These are phyloP conservation scores for Typhlomys cinereus DNA, from an alignment of 2,113 vertebrate genomes.

Conservation along the genomic window DNA sequence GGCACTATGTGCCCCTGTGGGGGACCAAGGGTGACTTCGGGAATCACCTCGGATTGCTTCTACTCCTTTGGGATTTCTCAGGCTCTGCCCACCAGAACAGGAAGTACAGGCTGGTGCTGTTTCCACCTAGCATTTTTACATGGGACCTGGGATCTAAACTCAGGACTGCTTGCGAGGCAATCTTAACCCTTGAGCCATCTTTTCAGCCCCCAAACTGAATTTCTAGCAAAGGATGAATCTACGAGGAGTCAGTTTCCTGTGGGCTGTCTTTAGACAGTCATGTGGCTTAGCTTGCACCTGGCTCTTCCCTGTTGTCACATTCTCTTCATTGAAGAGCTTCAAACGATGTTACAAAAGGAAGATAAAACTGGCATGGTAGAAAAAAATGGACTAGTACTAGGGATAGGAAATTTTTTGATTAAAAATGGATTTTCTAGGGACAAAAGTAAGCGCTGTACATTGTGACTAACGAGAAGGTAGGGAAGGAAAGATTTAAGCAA, in stretches of 20 bases:
- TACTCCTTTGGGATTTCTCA: too few relatives aligned
- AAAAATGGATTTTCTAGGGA: slow-evolving; percentile 36
- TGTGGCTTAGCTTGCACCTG: slow-evolving; percentile 23
- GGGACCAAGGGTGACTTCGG: too few relatives aligned
- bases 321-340: slow-evolving; percentile 25
- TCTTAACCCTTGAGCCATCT: too few relatives aligned
- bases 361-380: slow-evolving; percentile 24
- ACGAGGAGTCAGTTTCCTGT: neutral
- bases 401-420: neutral
- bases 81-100: too few relatives aligned
- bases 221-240: slow-evolving; percentile 44
- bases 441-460: neutral
- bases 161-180: too few relatives aligned
- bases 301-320: slow-evolving; percentile 31
- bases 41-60: too few relatives aligned
- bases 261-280: slow-evolving; percentile 40
- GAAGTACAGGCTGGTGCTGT: too few relatives aligned
- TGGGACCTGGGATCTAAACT: too few relatives aligned
- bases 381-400: slow-evolving; percentile 21
- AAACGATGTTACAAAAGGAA: slow-evolving; percentile 33
- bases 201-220: slow-evolving; percentile 48
- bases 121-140: too few relatives aligned
- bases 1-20: too few relatives aligned
- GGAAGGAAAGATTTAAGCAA: slow-evolving; percentile 35
- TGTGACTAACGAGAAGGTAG: neutral